Evolutionary conservation across 2,888 invertebrate species (phyloP).

Genomic region (Rosalia funebris): DNA sequence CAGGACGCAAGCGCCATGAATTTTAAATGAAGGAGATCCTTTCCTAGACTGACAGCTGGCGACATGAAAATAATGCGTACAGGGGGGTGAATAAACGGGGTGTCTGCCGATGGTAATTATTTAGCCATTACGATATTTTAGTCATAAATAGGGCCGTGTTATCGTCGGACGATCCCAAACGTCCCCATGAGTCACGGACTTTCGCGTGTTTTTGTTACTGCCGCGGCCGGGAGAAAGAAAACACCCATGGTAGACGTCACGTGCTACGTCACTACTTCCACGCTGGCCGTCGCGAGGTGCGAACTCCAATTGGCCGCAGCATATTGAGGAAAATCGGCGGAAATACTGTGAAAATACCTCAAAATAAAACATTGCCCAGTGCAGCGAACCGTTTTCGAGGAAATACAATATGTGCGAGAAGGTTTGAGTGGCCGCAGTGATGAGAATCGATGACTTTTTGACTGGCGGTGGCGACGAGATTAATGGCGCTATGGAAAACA

Average conservation of each 20-base stretch:
- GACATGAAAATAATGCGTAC: too few species aligned
- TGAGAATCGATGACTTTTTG: constrained; percentile 50
- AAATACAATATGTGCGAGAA: constrained; percentile 15
- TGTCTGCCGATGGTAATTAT: too few species aligned
- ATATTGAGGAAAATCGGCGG: constrained; percentile 34
- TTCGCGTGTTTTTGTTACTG: background rate
- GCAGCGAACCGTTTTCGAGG: constrained; percentile 4
- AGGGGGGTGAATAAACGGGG: too few species aligned
- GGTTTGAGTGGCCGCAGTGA: constrained; percentile 23
- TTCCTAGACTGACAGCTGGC: too few species aligned
- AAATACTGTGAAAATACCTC: constrained; percentile 26
- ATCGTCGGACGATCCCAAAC: background rate
- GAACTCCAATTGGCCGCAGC: constrained; percentile 35
- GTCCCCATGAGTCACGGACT: background rate
- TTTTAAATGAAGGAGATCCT: too few species aligned
- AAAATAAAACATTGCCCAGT: background rate
- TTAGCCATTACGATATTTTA: too few species aligned
- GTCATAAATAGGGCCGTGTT: background rate
- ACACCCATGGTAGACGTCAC: constrained; percentile 10
- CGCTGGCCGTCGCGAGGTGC: constrained; percentile 69
- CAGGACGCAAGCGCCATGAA: background rate
- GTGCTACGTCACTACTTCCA: constrained; percentile 74
- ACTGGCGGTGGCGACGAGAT: constrained; percentile 52
- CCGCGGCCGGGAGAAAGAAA: background rate
- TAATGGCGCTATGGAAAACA: constrained; percentile 55